Evolutionary conservation across 2,888 invertebrate genomes (phyloP), one percentile per base, ranked within the genome.

Genomic region (Epinotia demarniana): DNA sequence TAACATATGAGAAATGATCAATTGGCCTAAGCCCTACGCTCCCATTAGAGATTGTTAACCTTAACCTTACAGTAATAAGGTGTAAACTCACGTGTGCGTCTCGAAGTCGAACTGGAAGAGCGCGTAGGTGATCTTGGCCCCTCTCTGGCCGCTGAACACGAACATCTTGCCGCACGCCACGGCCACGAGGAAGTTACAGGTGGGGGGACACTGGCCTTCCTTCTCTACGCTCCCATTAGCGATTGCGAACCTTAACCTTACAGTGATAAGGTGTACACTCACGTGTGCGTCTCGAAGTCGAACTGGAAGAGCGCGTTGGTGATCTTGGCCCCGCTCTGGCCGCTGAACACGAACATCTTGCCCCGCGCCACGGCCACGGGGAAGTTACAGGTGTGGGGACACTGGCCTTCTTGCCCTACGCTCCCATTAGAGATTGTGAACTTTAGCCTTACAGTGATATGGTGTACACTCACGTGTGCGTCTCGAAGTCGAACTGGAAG

Each of bases 281-380:
- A 97, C 97, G 96, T 96, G 91, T 96, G 97, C 2, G 96, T 96
- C 85, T 96, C 96, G 83, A 99, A 99, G 88, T 97, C 97, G 88
- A 99, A 99, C 89, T 99, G 98, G 88, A 98, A 99, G n/a, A 99
- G 95, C 16, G 98, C 98, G 86, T 99, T 99, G 2, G 99, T 99
- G 84, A 99, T 99, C 93, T 98, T 98, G 43, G 99, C 97, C 8
- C 99, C 99, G 90, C 98, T 98, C 89, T 99, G 99, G 0, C 99
- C 99, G 77, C 98, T 98, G 90, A 99, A 99, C 57, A 99, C 98
- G 89, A 97, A 98, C 99, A 99, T 99, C 78, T 96, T 96, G 81
- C 98, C 98, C 60, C 98, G 92, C 0, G 98, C 98, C 39, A 99
- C 99, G 0, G 98, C 97, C 58, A 98, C 97, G 0, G 99, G 99